These are phyloP conservation scores for Drosophila ironensis DNA, from an alignment of 1,140 invertebrate species.

Conservation along the genomic window DNA sequence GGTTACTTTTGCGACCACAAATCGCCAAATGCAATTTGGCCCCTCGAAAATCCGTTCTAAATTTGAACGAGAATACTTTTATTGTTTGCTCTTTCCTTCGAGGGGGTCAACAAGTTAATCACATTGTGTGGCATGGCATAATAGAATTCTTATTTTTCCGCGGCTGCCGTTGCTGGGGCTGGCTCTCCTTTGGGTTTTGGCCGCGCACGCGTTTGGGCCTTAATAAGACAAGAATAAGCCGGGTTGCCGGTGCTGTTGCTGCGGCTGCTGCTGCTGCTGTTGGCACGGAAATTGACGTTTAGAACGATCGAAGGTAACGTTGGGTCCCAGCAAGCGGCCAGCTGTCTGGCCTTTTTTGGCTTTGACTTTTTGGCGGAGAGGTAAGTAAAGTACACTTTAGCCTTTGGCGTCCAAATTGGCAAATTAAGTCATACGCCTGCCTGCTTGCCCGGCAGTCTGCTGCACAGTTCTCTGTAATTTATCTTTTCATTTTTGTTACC, in stretches of 20 bases:
- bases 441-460: constrained; percentile 35
- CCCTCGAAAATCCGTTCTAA: constrained; percentile 61
- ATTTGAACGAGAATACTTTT: constrained; percentile 50
- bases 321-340: constrained; percentile 27
- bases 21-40: constrained; percentile 14
- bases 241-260: neutral
- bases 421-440: constrained; percentile 80
- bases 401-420: constrained; percentile 76
- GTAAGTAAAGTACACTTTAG: constrained; percentile 56
- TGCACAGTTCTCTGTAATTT: constrained; percentile 62
- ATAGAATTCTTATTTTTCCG: constrained; percentile 70
- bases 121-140: constrained; percentile 76
- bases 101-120: constrained; percentile 76
- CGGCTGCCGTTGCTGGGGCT: constrained; percentile 11
- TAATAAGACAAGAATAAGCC: constrained; percentile 38
- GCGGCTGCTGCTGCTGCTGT: constrained; percentile 3
- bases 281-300: constrained; percentile 76
- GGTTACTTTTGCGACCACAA: neutral
- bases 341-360: constrained; percentile 73
- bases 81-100: constrained; percentile 56
- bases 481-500: constrained; percentile 35
- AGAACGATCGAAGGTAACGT: constrained; percentile 39
- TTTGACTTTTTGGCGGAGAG: constrained; percentile 36
- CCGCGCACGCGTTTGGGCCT: constrained; percentile 48
- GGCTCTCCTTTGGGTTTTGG: constrained; percentile 1